Evolutionary conservation across 2,113 vertebrate species (phyloP).

Genomic region (Daboia siamensis): DNA sequence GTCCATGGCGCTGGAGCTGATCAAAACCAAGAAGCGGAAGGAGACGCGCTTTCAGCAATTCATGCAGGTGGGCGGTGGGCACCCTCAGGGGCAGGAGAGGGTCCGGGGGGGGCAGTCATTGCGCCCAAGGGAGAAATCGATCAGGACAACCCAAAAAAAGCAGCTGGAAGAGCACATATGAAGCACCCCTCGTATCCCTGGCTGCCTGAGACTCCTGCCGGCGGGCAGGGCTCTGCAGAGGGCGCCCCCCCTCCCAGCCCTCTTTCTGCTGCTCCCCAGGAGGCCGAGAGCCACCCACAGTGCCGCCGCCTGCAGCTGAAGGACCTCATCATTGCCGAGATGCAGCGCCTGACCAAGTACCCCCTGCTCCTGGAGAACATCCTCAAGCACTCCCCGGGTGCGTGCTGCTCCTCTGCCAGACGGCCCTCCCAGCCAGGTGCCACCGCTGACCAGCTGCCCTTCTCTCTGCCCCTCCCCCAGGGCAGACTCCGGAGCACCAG

Average conservation of each 20-base stretch:
- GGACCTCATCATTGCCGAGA: slow-evolving; percentile 90
- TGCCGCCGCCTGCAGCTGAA: slow-evolving; percentile 91
- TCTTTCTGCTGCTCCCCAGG: slow-evolving; percentile 32
- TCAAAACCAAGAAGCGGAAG: slow-evolving; percentile 90
- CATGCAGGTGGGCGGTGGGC: slow-evolving; percentile 68
- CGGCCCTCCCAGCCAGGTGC: neutral
- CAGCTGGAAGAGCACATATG: neutral
- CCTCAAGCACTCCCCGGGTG: slow-evolving; percentile 85
- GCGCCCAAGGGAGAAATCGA: neutral
- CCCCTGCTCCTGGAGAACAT: slow-evolving; percentile 90
- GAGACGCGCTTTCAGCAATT: slow-evolving; percentile 85
- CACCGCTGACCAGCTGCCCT: neutral
- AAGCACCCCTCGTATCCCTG: neutral
- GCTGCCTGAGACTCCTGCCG: neutral
- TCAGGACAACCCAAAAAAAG: neutral
- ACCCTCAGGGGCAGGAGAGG: too few relatives aligned
- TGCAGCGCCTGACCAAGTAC: slow-evolving; percentile 94
- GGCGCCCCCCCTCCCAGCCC: neutral
- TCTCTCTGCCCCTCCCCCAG: slow-evolving; percentile 52
- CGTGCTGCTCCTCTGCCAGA: neutral
- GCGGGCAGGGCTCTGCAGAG: rapidly evolving
- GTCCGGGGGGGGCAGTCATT: rapidly evolving
- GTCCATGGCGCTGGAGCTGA: slow-evolving; percentile 85
- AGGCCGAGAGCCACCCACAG: slow-evolving; percentile 84
- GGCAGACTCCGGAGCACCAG: slow-evolving; percentile 72